Evolutionary conservation across 2,113 vertebrate species (phyloP).

Genomic region (Nymphicus hollandicus): DNA sequence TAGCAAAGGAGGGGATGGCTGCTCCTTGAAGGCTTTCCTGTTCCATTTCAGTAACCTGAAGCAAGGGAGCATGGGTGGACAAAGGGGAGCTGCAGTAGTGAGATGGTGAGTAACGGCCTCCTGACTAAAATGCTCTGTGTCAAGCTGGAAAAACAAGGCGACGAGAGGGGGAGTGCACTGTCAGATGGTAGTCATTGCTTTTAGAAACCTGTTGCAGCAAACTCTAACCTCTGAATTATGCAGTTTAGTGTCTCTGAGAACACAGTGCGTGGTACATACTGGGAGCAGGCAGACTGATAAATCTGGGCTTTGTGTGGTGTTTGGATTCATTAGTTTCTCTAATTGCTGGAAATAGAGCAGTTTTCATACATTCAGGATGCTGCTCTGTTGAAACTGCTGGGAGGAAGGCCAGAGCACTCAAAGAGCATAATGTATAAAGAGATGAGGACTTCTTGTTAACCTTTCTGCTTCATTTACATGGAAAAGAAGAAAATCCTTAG

Average conservation of each 20-base stretch:
- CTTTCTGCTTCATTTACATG: background rate
- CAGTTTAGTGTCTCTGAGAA: background rate
- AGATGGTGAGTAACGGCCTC: background rate
- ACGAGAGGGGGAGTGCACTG: background rate
- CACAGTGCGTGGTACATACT: rapidly evolving
- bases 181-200: background rate
- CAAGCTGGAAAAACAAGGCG: background rate
- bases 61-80: background rate
- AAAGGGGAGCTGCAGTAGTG: background rate
- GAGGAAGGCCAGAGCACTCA: background rate
- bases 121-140: background rate
- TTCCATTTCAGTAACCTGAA: background rate
- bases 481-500: background rate
- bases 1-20: background rate
- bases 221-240: background rate
- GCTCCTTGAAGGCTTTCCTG: background rate
- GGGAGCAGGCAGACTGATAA: background rate
- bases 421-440: background rate
- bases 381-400: background rate
- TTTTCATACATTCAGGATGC: background rate
- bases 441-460: background rate
- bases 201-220: background rate
- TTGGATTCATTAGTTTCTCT: background rate
- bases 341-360: background rate
- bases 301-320: background rate